A percentile compares a stretch with the other conserved stretches of the same genome.
phyloP scores from a whole-genome alignment of 2,113 vertebrate species.

The Piprites chloris region DNA sequence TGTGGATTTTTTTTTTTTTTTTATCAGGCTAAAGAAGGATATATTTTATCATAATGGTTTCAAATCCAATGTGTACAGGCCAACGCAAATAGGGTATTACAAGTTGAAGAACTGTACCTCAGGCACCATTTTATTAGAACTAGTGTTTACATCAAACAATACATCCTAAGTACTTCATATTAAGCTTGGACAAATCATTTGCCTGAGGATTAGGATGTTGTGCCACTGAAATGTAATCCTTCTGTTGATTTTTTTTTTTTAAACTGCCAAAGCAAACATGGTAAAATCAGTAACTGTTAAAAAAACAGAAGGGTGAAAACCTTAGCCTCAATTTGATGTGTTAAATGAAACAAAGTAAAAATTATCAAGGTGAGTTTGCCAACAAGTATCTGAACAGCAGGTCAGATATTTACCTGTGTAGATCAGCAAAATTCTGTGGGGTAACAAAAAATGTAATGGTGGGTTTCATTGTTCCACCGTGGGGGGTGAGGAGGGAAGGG shows the following conservation, averaged over 20 bases:
- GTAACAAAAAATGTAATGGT: rapidly evolving
- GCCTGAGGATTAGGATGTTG: slow-evolving; percentile 95
- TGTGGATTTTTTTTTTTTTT: slow-evolving; percentile 63
- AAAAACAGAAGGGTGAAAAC: background rate
- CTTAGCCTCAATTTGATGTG: background rate
- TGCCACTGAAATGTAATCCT: slow-evolving; percentile 94
- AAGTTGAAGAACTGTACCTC: slow-evolving; percentile 91
- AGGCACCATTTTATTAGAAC: slow-evolving; percentile 96
- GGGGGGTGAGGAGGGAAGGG: background rate
- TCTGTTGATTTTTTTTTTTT: slow-evolving; percentile 90
- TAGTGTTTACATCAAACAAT: slow-evolving; percentile 97
- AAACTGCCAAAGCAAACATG: slow-evolving; percentile 92
- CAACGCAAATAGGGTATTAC: slow-evolving; percentile 92
- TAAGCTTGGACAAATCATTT: slow-evolving; percentile 99
- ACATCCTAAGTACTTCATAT: slow-evolving; percentile 97
- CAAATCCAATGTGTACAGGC: slow-evolving; percentile 80
- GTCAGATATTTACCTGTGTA: background rate
- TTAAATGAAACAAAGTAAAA: background rate
- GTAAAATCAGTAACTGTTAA: slow-evolving; percentile 82
- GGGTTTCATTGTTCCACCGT: background rate
- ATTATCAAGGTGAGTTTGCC: background rate
- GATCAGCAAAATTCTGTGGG: background rate
- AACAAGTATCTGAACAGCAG: background rate
- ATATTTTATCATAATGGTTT: slow-evolving; percentile 88
- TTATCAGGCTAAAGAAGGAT: slow-evolving; percentile 81